Percentiles rank a stretch among this genome's conserved stretches.
Conservation (phyloP, 2,113 vertebrate genomes). For the cattle (Bos taurus) region DNA sequence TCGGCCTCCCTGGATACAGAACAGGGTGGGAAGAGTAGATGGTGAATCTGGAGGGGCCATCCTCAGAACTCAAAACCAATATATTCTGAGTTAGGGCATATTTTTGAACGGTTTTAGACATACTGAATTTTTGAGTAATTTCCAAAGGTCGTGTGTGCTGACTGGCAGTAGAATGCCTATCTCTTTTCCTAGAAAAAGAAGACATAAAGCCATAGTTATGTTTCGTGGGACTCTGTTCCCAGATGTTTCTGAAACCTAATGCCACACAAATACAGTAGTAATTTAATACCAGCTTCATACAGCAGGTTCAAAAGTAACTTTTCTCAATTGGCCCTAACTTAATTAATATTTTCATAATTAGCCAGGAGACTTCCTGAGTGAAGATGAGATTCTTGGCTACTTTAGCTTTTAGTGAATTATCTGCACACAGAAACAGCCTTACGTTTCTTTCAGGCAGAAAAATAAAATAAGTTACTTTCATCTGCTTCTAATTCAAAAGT, state of each 20-base stretch:
- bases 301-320: slow-evolving; percentile 68
- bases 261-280: slow-evolving; percentile 68
- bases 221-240: slow-evolving; percentile 53
- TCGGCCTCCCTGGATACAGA: not conserved
- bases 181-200: slow-evolving; percentile 43
- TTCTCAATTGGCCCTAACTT: slow-evolving; percentile 70
- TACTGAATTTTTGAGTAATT: not conserved
- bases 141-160: slow-evolving; percentile 21
- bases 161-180: slow-evolving; percentile 34
- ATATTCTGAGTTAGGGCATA: not conserved
- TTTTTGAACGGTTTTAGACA: slow-evolving; percentile 5
- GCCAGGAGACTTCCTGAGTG: slow-evolving; percentile 73
- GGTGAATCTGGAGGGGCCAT: not conserved
- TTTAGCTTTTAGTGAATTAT: slow-evolving; percentile 72
- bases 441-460: slow-evolving; percentile 65
- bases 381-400: slow-evolving; percentile 71
- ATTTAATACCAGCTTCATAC: slow-evolving; percentile 62
- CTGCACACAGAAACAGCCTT: slow-evolving; percentile 47
- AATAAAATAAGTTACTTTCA: slow-evolving; percentile 67
- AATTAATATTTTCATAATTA: slow-evolving; percentile 78
- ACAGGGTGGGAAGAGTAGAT: not conserved
- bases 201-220: slow-evolving; percentile 34
- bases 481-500: slow-evolving; percentile 76
- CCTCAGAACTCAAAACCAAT: not conserved
- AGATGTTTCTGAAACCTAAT: slow-evolving; percentile 73